Evolutionary conservation across 2,113 vertebrate genomes (phyloP), one percentile per base, ranked within the genome.

Genomic region (Oncorhynchus nerka): DNA sequence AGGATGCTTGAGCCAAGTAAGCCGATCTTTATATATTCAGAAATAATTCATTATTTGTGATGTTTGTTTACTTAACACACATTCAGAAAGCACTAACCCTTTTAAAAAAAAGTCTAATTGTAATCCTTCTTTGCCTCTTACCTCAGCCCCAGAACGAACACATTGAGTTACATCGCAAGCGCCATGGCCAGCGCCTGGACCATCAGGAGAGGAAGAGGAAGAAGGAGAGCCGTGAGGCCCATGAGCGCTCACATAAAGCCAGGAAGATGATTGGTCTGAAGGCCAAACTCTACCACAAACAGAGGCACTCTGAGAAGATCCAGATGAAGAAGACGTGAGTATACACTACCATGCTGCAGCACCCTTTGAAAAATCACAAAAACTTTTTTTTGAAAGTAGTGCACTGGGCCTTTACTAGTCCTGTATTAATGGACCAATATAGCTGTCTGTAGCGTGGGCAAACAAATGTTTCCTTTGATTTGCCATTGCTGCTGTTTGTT

Each of bases 291-390:
- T 99, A 99, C 88, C 96, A 99, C 87, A 98, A 97, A 81, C 97
- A 99, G 91, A 95, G 97, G 69, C 97, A 99, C 12, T 93, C 97
- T 0, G 98, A 99, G 91, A 99, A 99, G 93, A 97, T 99, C 87
- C 98, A 99, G 89, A 99, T 99, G 96, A 99, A 99, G 88, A 99
- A 99, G 87, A 99, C 97, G 98, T 99, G 84, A 96, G 97, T 95
- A 30, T 8, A 55, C 51, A 55, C 5, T 55, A 55, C 16, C 3
- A 19, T 55, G 16, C 16, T 19, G 51, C 16, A 55, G 5, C 51
- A 55, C 12, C 51, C 51, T 16, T 4, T 55, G 16, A 55, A 19
- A 55, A 19, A 55, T 16, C 51, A 5, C 5, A 16, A 55, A 19
- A 34, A 34, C 34, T 8, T 34, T 7, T 34, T 34, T 1, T 34